A percentile compares a stretch with the other conserved stretches of the same genome.
Evolutionary conservation across 2,888 invertebrate genomes (phyloP).

Genomic region (Scrobipalpa atriplicella): DNA sequence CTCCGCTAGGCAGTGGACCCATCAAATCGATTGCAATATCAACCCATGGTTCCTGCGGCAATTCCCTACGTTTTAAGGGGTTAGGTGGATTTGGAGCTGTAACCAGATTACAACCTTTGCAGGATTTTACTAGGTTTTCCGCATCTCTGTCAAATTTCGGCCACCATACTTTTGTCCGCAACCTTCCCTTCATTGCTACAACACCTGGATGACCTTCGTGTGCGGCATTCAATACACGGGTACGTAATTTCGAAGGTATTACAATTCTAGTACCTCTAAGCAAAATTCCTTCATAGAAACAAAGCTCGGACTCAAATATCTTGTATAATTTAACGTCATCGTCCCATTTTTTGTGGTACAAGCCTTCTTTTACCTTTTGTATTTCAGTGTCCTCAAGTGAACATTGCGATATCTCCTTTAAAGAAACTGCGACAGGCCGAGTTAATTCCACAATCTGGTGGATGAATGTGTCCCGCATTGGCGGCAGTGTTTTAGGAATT

Average conservation of each 20-base stretch:
- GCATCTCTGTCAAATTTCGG: constrained; percentile 36
- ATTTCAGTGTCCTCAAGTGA: neutral
- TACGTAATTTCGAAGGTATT: constrained; percentile 33
- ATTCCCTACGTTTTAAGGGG: constrained; percentile 32
- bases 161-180: constrained; percentile 41
- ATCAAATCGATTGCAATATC: constrained; percentile 39
- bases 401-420: neutral
- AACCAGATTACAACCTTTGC: constrained; percentile 38
- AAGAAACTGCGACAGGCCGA: neutral
- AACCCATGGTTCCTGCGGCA: constrained; percentile 35
- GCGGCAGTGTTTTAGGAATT: neutral
- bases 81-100: constrained; percentile 32
- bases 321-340: neutral
- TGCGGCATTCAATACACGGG: constrained; percentile 37
- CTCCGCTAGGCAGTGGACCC: constrained; percentile 33
- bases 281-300: constrained; percentile 29
- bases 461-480: neutral
- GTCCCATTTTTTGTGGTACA: neutral
- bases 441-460: neutral
- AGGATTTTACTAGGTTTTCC: constrained; percentile 33
- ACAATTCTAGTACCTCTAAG: constrained; percentile 36
- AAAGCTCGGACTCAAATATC: constrained; percentile 12
- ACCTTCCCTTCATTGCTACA: constrained; percentile 37
- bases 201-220: constrained; percentile 39
- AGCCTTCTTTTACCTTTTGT: neutral